Evolutionary conservation across 2,888 invertebrate species (phyloP), one percentile per base, ranked within the genome.

Genomic region (Atherix ibis): DNA sequence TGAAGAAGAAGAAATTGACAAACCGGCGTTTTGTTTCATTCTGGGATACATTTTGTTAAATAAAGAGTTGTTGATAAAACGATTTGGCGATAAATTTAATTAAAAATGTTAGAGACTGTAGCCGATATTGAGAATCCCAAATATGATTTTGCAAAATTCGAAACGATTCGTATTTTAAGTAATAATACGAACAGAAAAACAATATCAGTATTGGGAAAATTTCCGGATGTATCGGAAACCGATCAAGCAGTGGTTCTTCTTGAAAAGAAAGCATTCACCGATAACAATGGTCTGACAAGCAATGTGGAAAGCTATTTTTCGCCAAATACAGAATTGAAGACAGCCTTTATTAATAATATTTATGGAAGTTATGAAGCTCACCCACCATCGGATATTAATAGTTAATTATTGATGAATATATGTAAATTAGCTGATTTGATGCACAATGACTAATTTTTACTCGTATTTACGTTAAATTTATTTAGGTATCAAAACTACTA

Each of bases 401-500:
- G 85, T 83, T 57, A 65, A 66, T 56, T 41, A 29, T 26, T 26
- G n/a, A 10, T 13, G 9, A 9, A n/a, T 33, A 34, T 27, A 31
- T 35, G 34, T 32, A 32, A 30, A 26, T 9, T 12, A 32, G 4
- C 3, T 4, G 5, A 34, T 24, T 39, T 29, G 14, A 25, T 32
- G 15, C 3, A 27, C 26, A 25, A 18, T 32, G 5, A 26, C 17
- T 28, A 12, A 18, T 18, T 17, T 26, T 34, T 32, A 18, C 4
- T 22, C 2, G 29, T 8, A 16, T 30, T 31, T 19, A 26, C 32
- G 26, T 35, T 10, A 10, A 42, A 10, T 39, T 36, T 32, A 67
- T 66, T 8, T 58, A 89, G 89, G 71, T 46, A 66, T 95, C 4
- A 92, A 92, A 54, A 72, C 83, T 0, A 87, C 85, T 6, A 67